Evolutionary conservation across 1,140 invertebrate genomes (phyloP), one percentile per base, ranked within the genome.

Genomic region (Physella acuta): DNA sequence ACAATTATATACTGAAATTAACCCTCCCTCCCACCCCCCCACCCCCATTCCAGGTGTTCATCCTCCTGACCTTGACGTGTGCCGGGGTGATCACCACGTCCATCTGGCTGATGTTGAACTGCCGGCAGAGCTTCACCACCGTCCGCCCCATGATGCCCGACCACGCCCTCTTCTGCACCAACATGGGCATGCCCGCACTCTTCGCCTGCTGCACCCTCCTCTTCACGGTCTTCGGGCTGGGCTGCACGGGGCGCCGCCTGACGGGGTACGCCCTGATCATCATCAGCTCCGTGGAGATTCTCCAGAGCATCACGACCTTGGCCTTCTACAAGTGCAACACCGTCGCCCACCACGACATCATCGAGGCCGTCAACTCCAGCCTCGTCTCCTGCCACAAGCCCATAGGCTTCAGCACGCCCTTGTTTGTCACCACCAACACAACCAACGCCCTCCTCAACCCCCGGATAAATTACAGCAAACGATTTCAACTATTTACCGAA

Each of bases 151-250:
- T 70, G 55, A 14, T 70, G n/a, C 33, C n/a, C 4, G n/a, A 26
- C 17, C 58, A 58, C 52, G 44, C 34, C 26, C 63, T 53, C 1
- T 70, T 53, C 34, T 76, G 75, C 33, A 66, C 52, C 26, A 58
- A 58, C 33, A 53, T 74, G 56, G 70, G 61, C 26, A 66, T 70
- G 37, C 73, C 72, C 0, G 72, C 64, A 26, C 70, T 74, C 39
- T 63, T 72, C 30, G 71, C 72, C 36, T 72, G 68, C 64, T 30
- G 71, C 44, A 39, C 71, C 24, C 17, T 74, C 5, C 24, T 72
- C 52, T 51, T 72, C 61, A 53, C 72, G 8, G 58, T 72, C 3
- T 74, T 76, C 58, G 72, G 75, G 4, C 60, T 76, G 1, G 70
- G 70, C 53, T 76, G 75, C 58, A 62, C 73, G n/a, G 75, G 72